These are phyloP conservation scores for Entelurus aequoreus DNA, from an alignment of 2,113 vertebrate species.

Conservation along the genomic window DNA sequence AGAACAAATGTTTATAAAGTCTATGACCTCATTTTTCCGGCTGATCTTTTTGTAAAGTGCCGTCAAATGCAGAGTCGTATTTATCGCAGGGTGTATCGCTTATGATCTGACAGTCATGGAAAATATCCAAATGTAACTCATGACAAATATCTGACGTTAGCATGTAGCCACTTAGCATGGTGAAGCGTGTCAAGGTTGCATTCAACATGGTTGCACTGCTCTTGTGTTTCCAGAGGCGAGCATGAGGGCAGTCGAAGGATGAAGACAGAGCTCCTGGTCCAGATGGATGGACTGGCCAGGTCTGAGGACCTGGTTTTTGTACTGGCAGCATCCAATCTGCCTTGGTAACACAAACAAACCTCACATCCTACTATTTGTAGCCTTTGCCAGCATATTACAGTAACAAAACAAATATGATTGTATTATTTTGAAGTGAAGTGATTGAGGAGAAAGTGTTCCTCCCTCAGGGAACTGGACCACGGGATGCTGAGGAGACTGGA, in stretches of 20 bases:
- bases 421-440: too few relatives aligned
- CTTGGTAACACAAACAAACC: constrained; percentile 76
- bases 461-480: constrained; percentile 85
- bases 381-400: neutral
- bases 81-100: too few relatives aligned
- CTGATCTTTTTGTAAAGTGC: too few relatives aligned
- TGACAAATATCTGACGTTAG: too few relatives aligned
- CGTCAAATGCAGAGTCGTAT: too few relatives aligned
- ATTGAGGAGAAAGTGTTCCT: neutral
- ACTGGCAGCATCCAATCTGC: constrained; percentile 91
- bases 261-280: constrained; percentile 95
- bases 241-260: constrained; percentile 92
- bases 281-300: constrained; percentile 93
- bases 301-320: constrained; percentile 96
- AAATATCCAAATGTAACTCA: too few relatives aligned
- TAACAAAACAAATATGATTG: neutral
- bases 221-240: constrained; percentile 74
- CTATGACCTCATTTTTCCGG: too few relatives aligned
- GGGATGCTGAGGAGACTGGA: constrained; percentile 91
- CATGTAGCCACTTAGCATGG: too few relatives aligned
- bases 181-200: too few relatives aligned
- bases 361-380: neutral
- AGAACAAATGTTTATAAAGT: too few relatives aligned
- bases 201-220: too few relatives aligned
- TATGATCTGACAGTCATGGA: too few relatives aligned